Percentiles rank a stretch among this genome's conserved stretches.
These are phyloP conservation scores for Mimachlamys varia DNA, from an alignment of 2,888 invertebrate species.

Conservation along the genomic window DNA sequence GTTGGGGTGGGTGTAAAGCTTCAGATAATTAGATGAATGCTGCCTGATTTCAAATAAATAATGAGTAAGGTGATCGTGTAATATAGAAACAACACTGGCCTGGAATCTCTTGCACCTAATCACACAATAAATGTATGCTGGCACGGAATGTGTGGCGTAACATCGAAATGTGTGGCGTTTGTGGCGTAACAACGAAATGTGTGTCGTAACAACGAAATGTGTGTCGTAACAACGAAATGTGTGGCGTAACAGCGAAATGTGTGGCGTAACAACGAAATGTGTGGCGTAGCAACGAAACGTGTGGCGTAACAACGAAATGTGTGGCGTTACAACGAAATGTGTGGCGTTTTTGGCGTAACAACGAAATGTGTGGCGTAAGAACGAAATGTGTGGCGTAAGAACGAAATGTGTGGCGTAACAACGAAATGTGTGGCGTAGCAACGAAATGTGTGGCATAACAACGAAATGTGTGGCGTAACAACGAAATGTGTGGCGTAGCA, in stretches of 20 bases:
- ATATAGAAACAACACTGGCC: background rate
- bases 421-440: background rate
- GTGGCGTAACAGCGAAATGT: background rate
- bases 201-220: background rate
- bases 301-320: background rate
- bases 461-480: background rate
- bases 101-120: background rate
- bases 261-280: background rate
- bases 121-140: background rate
- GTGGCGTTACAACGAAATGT: background rate
- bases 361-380: background rate
- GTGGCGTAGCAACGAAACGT: background rate
- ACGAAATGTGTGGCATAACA: background rate
- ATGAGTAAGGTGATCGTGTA: no score
- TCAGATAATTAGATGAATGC: no score
- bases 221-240: background rate
- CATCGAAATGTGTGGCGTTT: background rate
- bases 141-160: background rate
- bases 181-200: no score
- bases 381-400: background rate
- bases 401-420: background rate
- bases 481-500: background rate
- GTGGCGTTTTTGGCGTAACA: no score
- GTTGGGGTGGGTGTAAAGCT: no score
- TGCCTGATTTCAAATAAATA: no score